Base-by-base conservation (phyloP, 2,888 invertebrate genomes). In the Meiosimyza decipiens region DNA sequence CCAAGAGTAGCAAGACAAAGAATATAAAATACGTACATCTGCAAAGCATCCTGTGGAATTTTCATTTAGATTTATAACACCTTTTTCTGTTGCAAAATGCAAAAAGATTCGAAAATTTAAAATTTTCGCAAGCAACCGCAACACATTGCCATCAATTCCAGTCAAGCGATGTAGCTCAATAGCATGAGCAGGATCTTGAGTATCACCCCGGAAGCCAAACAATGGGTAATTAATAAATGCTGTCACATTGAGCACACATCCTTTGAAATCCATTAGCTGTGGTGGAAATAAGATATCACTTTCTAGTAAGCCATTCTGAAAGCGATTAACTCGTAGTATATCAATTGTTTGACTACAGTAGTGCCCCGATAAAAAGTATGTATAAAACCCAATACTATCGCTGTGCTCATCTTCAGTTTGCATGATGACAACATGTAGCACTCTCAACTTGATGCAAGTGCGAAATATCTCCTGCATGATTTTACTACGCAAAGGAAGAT, bases 81-180 rank as follows among this genome's bases (percentile, higher is more conserved):
- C 78, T 4, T 65, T 47, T 5, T 72, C 78, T 4, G 72, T 74
- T 0, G 81, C 77, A 51, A 80, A 77, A 15, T 76, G 33, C 33
- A 83, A 67, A 0, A 74, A n/a, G 1, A 85, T 77, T 1, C 77
- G 79, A 54, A 85, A 84, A n/a, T 79, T 76, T 13, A 85, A 57
- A 0, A 74, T 66, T 11, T 57, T 69, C 4, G 83, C 77, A 54
- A 84, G 64, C 11, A 73, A 0, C 51, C 79, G 80, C 2, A 86
- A 73, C 9, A 85, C 68, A 4, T 80, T 79, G 0, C 83, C 85
- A 54, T 86, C 86, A 50, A 85, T 76, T 1, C 86, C 85, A 0
- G 66, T 71, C 0, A 84, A 73, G 0, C 80, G 80, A 28, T 72
- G 59, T 18, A 28, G 72, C 59, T 79, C 70, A 6, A 74, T 64